Conservation (phyloP, 2,888 invertebrate genomes). For the Laothoe populi region DNA sequence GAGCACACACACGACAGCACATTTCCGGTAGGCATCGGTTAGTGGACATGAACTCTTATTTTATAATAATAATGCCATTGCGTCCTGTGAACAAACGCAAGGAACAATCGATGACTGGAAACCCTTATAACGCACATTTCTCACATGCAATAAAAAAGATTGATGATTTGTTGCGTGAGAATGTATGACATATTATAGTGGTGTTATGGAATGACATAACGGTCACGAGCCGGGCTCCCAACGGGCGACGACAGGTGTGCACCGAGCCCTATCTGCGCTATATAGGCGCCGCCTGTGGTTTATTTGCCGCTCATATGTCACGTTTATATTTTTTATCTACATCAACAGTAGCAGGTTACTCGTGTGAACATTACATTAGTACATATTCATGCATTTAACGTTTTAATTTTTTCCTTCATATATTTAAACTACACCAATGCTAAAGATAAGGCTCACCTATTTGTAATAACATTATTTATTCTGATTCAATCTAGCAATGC, state of each 20-base stretch:
- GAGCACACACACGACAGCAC: conserved; percentile 9
- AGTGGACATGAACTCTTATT: conserved; percentile 26
- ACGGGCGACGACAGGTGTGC: conserved; percentile 56
- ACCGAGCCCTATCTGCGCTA: conserved; percentile 35
- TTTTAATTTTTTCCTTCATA: too few species aligned
- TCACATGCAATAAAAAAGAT: conserved; percentile 41
- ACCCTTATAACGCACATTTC: conserved; percentile 17
- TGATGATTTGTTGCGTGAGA: conserved; percentile 72
- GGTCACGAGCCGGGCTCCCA: conserved; percentile 55
- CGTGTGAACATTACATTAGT: conserved; percentile 5
- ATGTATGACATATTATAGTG: conserved; percentile 77
- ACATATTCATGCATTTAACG: neutral
- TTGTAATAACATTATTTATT: neutral
- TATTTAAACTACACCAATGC: neutral
- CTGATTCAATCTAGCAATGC: neutral
- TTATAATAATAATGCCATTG: conserved; percentile 17
- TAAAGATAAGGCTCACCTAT: neutral
- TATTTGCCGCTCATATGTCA: conserved; percentile 22
- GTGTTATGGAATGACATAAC: conserved; percentile 79
- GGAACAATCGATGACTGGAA: conserved; percentile 5
- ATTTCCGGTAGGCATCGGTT: conserved; percentile 30
- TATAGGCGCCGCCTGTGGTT: conserved; percentile 42
- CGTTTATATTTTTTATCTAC: conserved; percentile 3
- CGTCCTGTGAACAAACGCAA: conserved; percentile 17
- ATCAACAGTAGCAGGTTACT: conserved; percentile 24